These are phyloP conservation scores for Syrmaticus mikado DNA, from an alignment of 2,113 vertebrate genomes.

Conservation along the genomic window DNA sequence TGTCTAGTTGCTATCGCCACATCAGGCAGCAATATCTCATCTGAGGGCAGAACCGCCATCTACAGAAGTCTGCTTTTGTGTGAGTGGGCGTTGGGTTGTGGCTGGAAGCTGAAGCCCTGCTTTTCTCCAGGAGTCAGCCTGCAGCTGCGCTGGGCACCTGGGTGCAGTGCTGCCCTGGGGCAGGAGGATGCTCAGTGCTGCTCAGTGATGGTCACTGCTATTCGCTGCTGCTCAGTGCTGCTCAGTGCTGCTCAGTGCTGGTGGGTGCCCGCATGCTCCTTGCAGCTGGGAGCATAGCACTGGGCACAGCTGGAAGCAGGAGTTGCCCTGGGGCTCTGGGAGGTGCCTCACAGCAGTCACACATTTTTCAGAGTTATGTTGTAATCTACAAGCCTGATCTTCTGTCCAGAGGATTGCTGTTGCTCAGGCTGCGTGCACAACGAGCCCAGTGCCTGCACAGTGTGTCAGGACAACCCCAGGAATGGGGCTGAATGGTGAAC, in stretches of 20 bases:
- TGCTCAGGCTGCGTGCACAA: background rate
- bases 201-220: no score
- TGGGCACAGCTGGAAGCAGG: background rate
- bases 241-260: no score
- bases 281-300: background rate
- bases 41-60: background rate
- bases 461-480: conserved; percentile 20
- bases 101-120: background rate
- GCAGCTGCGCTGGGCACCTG: no score
- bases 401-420: background rate
- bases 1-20: background rate
- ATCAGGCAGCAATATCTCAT: background rate
- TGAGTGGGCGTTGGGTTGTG: background rate
- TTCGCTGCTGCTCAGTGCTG: no score
- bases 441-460: background rate
- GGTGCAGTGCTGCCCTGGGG: no score
- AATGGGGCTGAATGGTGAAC: background rate
- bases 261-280: no score
- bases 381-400: background rate
- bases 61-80: background rate
- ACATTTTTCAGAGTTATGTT: background rate
- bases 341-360: background rate
- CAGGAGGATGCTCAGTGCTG: no score
- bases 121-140: background rate
- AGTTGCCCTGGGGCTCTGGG: fast-evolving